Conservation (phyloP, 1,140 invertebrate genomes). For the Nixonia krombeini region DNA sequence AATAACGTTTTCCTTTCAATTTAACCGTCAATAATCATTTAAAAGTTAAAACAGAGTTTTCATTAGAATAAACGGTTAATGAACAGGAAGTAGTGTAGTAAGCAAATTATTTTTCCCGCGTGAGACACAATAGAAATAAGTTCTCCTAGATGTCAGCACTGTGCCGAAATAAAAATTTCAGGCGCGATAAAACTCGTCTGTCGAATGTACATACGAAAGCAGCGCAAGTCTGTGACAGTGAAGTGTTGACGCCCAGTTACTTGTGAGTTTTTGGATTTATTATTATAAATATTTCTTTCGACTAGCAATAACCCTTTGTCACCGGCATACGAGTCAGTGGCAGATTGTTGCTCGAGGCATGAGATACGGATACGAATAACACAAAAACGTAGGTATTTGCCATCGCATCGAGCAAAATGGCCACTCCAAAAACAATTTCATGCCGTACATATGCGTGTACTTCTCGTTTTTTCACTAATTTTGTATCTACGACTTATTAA, state of each 20-base stretch:
- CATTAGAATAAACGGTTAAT: too few species aligned
- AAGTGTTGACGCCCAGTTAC: constrained; percentile 61
- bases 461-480: constrained; percentile 8
- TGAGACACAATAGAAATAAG: neutral
- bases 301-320: neutral
- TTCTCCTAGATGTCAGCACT: too few species aligned
- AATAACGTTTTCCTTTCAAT: too few species aligned
- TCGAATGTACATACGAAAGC: neutral
- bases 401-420: constrained; percentile 56
- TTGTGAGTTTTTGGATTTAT: constrained; percentile 56
- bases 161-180: too few species aligned
- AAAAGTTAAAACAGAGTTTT: too few species aligned
- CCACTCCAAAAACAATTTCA: constrained; percentile 58
- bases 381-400: constrained; percentile 21
- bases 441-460: constrained; percentile 40
- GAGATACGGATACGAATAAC: neutral
- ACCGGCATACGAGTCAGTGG: neutral
- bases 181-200: too few species aligned
- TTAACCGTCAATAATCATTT: too few species aligned
- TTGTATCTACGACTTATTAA: neutral
- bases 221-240: constrained; percentile 27
- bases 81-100: too few species aligned
- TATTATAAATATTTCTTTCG: constrained; percentile 22
- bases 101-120: neutral
- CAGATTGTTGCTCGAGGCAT: neutral